phyloP scores from a whole-genome alignment of 1,140 invertebrate genomes.

The Apolygus lucorum region DNA sequence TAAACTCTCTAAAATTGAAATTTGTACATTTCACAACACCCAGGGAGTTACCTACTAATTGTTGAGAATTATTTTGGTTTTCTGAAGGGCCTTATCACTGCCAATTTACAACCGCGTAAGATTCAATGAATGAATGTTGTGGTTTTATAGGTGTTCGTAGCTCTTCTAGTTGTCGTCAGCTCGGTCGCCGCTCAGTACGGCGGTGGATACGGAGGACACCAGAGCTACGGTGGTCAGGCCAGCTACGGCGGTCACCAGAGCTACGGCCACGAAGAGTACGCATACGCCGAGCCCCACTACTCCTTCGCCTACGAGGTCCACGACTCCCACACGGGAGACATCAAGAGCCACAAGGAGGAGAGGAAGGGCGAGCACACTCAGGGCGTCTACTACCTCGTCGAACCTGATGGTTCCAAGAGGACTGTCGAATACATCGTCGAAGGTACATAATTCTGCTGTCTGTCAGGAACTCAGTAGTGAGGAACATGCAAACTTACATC shows the following conservation, averaged over 20 bases:
- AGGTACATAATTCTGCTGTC: too few species aligned
- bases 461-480: too few species aligned
- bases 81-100: too few species aligned
- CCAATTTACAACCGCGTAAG: too few species aligned
- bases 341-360: slow-evolving; percentile 46
- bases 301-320: slow-evolving; percentile 46
- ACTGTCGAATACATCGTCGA: slow-evolving; percentile 32
- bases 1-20: too few species aligned
- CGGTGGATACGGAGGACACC: neutral
- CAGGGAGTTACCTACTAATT: too few species aligned
- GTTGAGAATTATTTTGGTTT: too few species aligned
- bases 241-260: neutral
- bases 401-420: slow-evolving; percentile 32
- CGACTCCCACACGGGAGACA: slow-evolving; percentile 47
- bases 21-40: too few species aligned
- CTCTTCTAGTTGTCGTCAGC: neutral
- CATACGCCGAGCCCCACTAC: slow-evolving; percentile 39
- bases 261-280: slow-evolving; percentile 8
- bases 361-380: slow-evolving; percentile 47
- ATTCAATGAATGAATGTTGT: too few species aligned
- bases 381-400: slow-evolving; percentile 36
- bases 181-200: neutral
- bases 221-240: neutral
- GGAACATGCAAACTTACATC: too few species aligned
- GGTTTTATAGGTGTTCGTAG: too few species aligned